Evolutionary conservation across 2,797 vertebrate species (phyloP).

Genomic region (Enteromius fasciolatus): DNA sequence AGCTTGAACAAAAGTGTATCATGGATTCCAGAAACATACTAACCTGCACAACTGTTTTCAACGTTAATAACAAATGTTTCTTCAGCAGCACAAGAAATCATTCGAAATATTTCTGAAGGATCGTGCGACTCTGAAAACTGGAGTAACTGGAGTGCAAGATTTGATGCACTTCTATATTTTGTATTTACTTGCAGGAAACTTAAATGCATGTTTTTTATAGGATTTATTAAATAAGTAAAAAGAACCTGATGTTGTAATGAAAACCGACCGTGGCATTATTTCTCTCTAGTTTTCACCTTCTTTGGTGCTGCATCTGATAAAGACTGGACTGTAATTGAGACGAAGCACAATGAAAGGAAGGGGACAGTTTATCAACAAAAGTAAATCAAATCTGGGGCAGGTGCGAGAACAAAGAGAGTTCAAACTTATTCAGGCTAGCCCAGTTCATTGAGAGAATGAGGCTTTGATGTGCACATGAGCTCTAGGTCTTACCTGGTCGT

Average conservation of each 20-base stretch:
- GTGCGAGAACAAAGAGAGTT: slow-evolving; percentile 37
- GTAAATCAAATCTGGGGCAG: slow-evolving; percentile 44
- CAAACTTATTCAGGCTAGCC: slow-evolving; percentile 68
- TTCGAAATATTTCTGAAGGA: slow-evolving; percentile 3
- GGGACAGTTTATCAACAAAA: slow-evolving; percentile 12
- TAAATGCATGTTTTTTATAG: neutral
- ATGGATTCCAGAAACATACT: neutral
- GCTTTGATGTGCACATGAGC: slow-evolving; percentile 43
- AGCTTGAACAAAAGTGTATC: neutral
- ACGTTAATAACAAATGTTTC: neutral
- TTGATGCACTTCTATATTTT: neutral
- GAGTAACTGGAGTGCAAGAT: too few species aligned
- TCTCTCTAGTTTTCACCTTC: slow-evolving; percentile 11
- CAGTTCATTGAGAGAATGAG: slow-evolving; percentile 70
- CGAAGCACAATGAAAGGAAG: slow-evolving; percentile 41
- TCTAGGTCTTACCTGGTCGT: slow-evolving; percentile 87
- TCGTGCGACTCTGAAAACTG: too few species aligned
- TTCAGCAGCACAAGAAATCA: neutral
- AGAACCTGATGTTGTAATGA: neutral
- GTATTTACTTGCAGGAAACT: neutral
- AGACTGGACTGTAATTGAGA: neutral
- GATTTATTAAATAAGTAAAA: slow-evolving; percentile 2
- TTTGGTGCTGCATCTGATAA: slow-evolving; percentile 4
- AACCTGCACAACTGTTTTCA: neutral
- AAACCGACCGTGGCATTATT: neutral